Conservation (phyloP, 2,888 invertebrate genomes). For the Lobophora halterata region DNA sequence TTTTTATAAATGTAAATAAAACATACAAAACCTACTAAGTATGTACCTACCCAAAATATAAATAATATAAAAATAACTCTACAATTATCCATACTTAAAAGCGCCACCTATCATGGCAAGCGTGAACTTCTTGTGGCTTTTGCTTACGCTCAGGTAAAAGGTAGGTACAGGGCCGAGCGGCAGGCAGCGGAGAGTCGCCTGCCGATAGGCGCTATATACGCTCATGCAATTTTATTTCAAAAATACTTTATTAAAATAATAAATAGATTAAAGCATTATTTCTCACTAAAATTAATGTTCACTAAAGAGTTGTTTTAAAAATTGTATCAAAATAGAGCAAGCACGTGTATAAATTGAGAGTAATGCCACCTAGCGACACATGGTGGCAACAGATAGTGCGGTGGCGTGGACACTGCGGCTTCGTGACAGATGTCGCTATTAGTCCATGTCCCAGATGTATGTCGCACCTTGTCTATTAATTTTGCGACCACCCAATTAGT, state of each 20-base stretch:
- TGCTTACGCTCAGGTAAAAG: background rate
- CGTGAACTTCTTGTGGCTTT: constrained; percentile 31
- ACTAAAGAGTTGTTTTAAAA: too few relatives aligned
- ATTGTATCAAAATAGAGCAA: too few relatives aligned
- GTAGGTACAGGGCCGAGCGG: too few relatives aligned
- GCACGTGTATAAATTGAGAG: background rate
- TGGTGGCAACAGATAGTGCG: constrained; percentile 42
- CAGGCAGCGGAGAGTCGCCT: too few relatives aligned
- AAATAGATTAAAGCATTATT: background rate
- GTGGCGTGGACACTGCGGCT: constrained; percentile 49
- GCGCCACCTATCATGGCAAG: constrained; percentile 41
- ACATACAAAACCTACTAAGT: too few relatives aligned
- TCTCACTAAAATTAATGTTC: too few relatives aligned
- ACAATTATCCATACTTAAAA: too few relatives aligned
- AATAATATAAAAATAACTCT: too few relatives aligned
- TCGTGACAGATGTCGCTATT: constrained; percentile 74
- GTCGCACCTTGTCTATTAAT: constrained; percentile 69
- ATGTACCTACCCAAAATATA: too few relatives aligned
- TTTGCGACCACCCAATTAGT: constrained; percentile 49
- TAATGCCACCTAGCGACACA: constrained; percentile 47
- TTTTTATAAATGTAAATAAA: too few relatives aligned
- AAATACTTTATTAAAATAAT: background rate
- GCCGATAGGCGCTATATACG: background rate
- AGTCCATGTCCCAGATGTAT: constrained; percentile 58
- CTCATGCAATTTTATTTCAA: background rate